Base-by-base conservation (phyloP, 2,797 vertebrate genomes). In the Tauraco hartlaubi region DNA sequence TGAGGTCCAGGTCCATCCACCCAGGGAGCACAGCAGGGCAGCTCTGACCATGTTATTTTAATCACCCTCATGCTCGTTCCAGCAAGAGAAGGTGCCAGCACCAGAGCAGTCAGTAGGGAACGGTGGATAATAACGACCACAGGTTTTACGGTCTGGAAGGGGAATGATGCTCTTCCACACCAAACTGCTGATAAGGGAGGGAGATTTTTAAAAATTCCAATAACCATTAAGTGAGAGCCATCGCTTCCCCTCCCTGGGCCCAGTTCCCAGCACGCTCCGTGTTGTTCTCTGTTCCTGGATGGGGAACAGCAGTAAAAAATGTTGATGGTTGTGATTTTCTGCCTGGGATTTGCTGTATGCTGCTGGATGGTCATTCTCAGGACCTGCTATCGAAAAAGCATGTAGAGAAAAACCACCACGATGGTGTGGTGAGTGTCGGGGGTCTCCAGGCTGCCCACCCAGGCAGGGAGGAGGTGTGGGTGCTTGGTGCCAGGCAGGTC, bases 211-310 rank as follows among this genome's bases (percentile, higher is more conserved):
- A 75, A 76, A 64, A 59, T 55, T 66, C 43, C 56, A 83, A 35
- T 58, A 64, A 48, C 39, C 39, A 6, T 69, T 46, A 74, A 75
- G 26, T 0, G 4, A 66, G 68, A 84, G 19, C 35, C 43, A n/a
- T 44, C 63, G 61, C 61, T 77, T 89, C 81, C 54, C 37, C 49
- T 81, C 55, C 71, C 37, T 73, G 63, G 69, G 71, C 76, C 44
- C 44, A 9, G 48, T 82, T 83, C 88, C 88, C 81, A 78, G 81
- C 62, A 28, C 66, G 3, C 10, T 81, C 39, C 15, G 8, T 82
- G 72, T 31, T 69, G 59, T 64, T 51, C 69, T 61, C 61, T 68
- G 72, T 88, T 92, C 55, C 90, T 89, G 93, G 81, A 78, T 77
- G 52, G 71, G 63, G 67, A 85, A 74, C 71, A 55, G 41, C 56